These are phyloP conservation scores for Cheilosia impressa DNA, from an alignment of 2,888 invertebrate species.

Conservation along the genomic window DNA sequence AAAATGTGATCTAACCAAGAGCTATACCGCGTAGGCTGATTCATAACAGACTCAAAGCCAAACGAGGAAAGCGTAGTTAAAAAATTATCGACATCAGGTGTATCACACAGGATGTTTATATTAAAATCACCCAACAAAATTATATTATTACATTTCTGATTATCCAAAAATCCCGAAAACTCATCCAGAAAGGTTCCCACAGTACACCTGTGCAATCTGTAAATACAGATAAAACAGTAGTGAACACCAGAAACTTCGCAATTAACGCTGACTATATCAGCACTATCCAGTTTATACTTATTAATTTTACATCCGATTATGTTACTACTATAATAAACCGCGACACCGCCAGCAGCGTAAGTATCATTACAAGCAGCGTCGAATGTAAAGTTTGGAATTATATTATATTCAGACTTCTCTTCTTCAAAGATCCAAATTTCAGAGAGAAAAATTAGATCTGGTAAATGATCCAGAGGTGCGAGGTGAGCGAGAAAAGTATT, in stretches of 20 bases:
- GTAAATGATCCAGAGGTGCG: slow-evolving; percentile 23
- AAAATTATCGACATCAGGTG: slow-evolving; percentile 17
- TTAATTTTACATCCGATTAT: slow-evolving; percentile 11
- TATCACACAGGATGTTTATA: slow-evolving; percentile 10
- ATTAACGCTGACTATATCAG: slow-evolving; percentile 10
- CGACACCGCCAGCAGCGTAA: slow-evolving; percentile 12
- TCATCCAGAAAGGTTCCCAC: slow-evolving; percentile 7
- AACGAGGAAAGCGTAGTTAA: slow-evolving; percentile 13
- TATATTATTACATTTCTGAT: slow-evolving; percentile 10
- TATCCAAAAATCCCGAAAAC: slow-evolving; percentile 4
- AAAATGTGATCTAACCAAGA: slow-evolving; percentile 28
- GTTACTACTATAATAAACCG: slow-evolving; percentile 17
- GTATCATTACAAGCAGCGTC: slow-evolving; percentile 11
- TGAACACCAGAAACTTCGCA: slow-evolving; percentile 12
- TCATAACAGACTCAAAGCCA: slow-evolving; percentile 7
- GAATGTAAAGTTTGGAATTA: slow-evolving; percentile 13
- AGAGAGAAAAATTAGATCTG: slow-evolving; percentile 30
- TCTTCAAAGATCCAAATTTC: slow-evolving; percentile 30
- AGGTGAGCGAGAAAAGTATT: slow-evolving; percentile 26
- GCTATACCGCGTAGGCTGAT: slow-evolving; percentile 11
- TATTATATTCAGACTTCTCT: slow-evolving; percentile 9
- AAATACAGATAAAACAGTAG: slow-evolving; percentile 24
- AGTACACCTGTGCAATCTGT: slow-evolving; percentile 14
- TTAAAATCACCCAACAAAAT: slow-evolving; percentile 8
- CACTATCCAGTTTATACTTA: slow-evolving; percentile 7